A percentile compares a stretch with the other conserved stretches of the same genome.
Evolutionary conservation across 2,888 invertebrate genomes (phyloP).

Genomic region (Ormyrus labotus): DNA sequence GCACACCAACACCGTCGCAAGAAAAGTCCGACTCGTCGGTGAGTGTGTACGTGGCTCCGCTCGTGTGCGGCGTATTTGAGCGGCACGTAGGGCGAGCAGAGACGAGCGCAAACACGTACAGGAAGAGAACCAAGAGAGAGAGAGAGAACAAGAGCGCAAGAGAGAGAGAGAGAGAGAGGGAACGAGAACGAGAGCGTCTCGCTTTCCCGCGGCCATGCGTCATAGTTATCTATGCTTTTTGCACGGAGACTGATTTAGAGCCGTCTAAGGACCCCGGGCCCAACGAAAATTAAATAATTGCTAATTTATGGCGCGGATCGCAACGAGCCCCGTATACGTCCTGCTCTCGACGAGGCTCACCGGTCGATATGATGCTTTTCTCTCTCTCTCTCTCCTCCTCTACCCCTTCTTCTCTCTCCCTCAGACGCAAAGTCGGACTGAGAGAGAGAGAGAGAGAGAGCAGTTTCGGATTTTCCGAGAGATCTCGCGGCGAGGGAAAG

Average conservation of each 20-base stretch:
- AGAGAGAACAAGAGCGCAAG: constrained; percentile 3
- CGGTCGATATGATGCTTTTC: constrained; percentile 59
- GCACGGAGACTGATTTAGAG: constrained; percentile 76
- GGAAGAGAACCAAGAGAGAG: constrained; percentile 19
- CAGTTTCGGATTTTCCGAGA: constrained; percentile 44
- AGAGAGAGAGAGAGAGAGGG: constrained; percentile 20
- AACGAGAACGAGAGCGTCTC: constrained; percentile 68
- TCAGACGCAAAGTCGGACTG: constrained; percentile 10
- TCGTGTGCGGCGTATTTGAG: background rate
- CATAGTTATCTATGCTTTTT: constrained; percentile 77
- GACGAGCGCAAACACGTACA: constrained; percentile 33
- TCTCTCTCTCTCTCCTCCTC: constrained; percentile 34
- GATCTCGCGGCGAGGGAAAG: constrained; percentile 2
- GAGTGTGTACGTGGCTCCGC: background rate
- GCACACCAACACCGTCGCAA: background rate
- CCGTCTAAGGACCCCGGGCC: constrained; percentile 76
- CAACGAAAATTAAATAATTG: constrained; percentile 76
- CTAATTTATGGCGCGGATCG: constrained; percentile 76
- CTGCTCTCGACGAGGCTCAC: constrained; percentile 20
- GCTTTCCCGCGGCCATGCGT: constrained; percentile 74
- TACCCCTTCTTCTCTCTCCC: constrained; percentile 53
- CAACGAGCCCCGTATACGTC: constrained; percentile 53
- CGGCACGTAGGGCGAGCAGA: constrained; percentile 28
- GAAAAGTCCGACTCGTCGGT: constrained; percentile 14
- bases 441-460: background rate